Percentiles rank a stretch among this genome's conserved stretches.
These are phyloP conservation scores for Motacilla alba DNA, from an alignment of 2,113 vertebrate genomes.

Conservation along the genomic window DNA sequence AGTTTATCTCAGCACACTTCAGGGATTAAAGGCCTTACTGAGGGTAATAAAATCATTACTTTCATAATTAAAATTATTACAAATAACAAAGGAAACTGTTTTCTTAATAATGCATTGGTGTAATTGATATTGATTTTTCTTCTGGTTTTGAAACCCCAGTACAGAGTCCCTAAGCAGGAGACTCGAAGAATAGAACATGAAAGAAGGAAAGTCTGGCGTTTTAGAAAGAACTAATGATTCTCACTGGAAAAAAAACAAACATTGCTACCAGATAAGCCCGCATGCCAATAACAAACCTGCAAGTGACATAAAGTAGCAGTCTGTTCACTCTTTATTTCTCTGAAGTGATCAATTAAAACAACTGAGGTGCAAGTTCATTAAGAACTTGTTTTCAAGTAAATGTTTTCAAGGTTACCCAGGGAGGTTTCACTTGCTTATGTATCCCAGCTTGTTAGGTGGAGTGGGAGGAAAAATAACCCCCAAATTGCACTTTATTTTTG, in stretches of 20 bases:
- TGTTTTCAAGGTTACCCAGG: background rate
- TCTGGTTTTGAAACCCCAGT: background rate
- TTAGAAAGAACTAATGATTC: background rate
- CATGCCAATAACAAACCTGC: background rate
- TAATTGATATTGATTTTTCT: constrained; percentile 52
- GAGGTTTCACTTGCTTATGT: background rate
- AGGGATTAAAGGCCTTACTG: constrained; percentile 18
- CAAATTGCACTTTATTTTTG: background rate
- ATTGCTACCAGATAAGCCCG: background rate
- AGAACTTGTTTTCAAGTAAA: background rate
- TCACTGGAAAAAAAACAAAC: background rate
- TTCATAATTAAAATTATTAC: constrained; percentile 60
- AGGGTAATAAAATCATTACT: constrained; percentile 36
- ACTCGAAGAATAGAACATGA: background rate
- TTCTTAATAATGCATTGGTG: background rate
- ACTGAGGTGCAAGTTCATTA: background rate
- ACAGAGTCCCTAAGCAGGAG: background rate
- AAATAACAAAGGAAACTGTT: constrained; percentile 33
- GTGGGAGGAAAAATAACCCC: background rate
- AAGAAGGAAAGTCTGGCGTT: background rate
- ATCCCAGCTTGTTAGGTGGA: background rate
- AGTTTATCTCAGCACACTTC: background rate
- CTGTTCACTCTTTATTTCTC: constrained; percentile 1
- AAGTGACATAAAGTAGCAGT: background rate
- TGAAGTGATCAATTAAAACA: constrained; percentile 31